Base-by-base conservation (phyloP, 2,888 invertebrate genomes). In the Adela reaumurella region DNA sequence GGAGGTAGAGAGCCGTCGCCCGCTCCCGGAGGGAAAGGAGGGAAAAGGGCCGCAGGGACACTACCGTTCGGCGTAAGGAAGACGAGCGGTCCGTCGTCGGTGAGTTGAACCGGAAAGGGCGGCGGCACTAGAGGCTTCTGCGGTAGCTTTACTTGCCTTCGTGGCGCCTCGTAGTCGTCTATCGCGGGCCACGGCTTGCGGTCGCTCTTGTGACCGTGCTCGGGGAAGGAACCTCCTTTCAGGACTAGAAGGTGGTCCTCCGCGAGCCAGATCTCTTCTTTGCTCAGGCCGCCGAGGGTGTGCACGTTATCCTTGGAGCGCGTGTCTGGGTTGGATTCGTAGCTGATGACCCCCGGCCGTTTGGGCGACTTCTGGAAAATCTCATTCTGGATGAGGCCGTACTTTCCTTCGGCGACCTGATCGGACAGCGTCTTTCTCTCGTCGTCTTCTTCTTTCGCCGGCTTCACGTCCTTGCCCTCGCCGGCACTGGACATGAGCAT, bases 41-140 rank as follows among this genome's bases (percentile, higher is more conserved):
- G 82, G 83, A 84, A 83, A 71, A 81, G 62, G 78, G 84, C 74
- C 81, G 86, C 81, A 81, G 88, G 82, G 81, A 85, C 81, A 82
- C 87, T 86, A 61, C 85, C 83, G 81, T 90, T 89, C 77, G 86
- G 83, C 68, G 90, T 88, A 76, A 94, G 84, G 83, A 93, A 88
- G 81, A 91, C 87, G 73, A 93, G 83, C 67, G 93, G 93, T 63
- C 92, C 93, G 64, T 87, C 84, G 67, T 92, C 90, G 69, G 84
- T 83, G 70, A 94, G 87, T 78, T 90, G 92, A 73, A 94, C 88
- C 66, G 94, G 94, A 88, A 94, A 94, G 78, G 94, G 94, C 83
- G 94, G 94, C 71, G 94, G 92, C 60, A 93, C 86, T 70, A 87
- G 87, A 10, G 92, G 92, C 68, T 87, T 86, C 47, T 85, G 72